Evolutionary conservation across 1,140 invertebrate genomes (phyloP), one percentile per base, ranked within the genome.

Genomic region (Philotrypesis tridentata): DNA sequence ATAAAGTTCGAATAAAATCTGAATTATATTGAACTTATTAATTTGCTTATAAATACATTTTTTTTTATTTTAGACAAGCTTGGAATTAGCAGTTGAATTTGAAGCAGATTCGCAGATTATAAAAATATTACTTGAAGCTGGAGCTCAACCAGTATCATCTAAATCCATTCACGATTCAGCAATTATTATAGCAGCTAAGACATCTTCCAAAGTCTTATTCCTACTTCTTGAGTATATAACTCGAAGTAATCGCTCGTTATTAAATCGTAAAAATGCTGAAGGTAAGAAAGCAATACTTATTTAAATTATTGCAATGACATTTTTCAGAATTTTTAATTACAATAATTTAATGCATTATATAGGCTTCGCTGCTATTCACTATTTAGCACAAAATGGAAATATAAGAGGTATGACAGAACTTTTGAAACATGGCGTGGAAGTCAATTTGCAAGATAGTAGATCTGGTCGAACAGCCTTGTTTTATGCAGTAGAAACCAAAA

Each of bases 401-500:
- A 27, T 85, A 7, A 29, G 85, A 61, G 89, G 87, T 25, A 75
- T 87, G 2, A 82, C 14, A 3, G 80, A 80, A 5, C 82, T 90
- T 21, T 8, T 90, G 43, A 60, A 65, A 48, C 79, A 74, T 6
- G 84, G 84, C 2, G 87, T 84, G 0, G 80, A 88, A 55, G 40
- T 89, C 23, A 87, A 90, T 83, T 29, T 89, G 4, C 84, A 82
- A 8, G 89, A 90, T 65, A 78, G 82, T 27, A 88, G 84, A 82
- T 89, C 88, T 3, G 89, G 89, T 6, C 85, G 89, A 78, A 90
- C 89, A 4, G n/a, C 89, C 6, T 74, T 90, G 9, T 90, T 90
- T 81, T 86, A 89, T 77, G 89, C 89, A 7, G 25, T 90, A 0
- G 79, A 80, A 17, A 80, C 55, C 0, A 74, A 74, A 74, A 67